Evolutionary conservation across 2,113 vertebrate species (phyloP).

Genomic region (Carlito syrichta): DNA sequence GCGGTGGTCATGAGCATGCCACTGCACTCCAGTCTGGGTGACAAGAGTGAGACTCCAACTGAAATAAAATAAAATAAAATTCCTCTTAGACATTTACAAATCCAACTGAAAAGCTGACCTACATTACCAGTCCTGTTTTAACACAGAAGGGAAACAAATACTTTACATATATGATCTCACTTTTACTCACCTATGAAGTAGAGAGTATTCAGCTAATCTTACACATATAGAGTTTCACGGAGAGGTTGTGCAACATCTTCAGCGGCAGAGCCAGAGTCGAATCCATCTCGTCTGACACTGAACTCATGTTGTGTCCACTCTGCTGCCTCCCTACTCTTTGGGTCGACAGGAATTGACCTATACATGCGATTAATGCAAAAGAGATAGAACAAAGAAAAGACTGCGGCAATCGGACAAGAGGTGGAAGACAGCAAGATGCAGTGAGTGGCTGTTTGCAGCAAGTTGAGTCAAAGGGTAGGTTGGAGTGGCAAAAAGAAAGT

Average conservation of each 20-base stretch:
- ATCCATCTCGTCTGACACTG: neutral
- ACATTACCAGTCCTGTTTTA: neutral
- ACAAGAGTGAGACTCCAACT: no score
- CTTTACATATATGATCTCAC: neutral
- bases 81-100: neutral
- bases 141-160: neutral
- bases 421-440: neutral
- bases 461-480: neutral
- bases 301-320: neutral
- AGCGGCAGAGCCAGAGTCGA: neutral
- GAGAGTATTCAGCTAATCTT: neutral
- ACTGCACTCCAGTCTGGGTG: no score
- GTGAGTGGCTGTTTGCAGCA: neutral
- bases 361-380: neutral
- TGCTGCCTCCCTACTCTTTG: neutral
- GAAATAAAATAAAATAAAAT: no score
- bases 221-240: neutral
- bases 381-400: neutral
- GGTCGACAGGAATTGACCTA: neutral
- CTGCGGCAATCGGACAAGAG: neutral
- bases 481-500: no score
- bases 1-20: no score
- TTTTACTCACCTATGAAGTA: neutral
- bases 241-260: neutral
- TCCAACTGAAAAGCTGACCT: neutral